Conservation (phyloP, 1,140 invertebrate genomes). For the Homalodisca vitripennis region DNA sequence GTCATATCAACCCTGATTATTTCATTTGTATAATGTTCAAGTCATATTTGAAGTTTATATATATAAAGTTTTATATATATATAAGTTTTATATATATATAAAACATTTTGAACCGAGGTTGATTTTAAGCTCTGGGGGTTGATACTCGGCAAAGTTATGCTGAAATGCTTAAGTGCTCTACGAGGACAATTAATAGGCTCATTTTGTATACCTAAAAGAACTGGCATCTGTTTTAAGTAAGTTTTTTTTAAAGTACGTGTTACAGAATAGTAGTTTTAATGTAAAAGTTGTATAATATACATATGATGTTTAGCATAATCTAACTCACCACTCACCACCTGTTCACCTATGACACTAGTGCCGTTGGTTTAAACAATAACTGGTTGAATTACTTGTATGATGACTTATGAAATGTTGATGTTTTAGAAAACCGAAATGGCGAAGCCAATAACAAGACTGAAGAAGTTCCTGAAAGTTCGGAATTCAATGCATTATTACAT, state of each 20-base stretch:
- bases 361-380: not conserved
- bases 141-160: too few species aligned
- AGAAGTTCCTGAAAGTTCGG: constrained; percentile 12
- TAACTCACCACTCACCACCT: not conserved
- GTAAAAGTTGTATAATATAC: not conserved
- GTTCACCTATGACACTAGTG: not conserved
- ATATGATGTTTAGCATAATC: not conserved
- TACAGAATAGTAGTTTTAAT: not conserved
- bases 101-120: too few species aligned
- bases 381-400: not conserved
- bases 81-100: too few species aligned
- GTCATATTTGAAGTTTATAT: too few species aligned
- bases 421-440: constrained; percentile 15
- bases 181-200: too few species aligned
- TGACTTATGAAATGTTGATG: not conserved
- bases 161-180: too few species aligned
- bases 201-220: too few species aligned
- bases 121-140: too few species aligned
- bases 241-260: not conserved
- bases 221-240: too few species aligned
- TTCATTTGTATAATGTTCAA: too few species aligned
- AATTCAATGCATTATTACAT: constrained; percentile 20
- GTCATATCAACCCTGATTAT: too few species aligned
- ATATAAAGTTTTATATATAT: too few species aligned
- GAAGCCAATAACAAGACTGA: constrained; percentile 9